These are phyloP conservation scores for Forficula auricularia DNA, from an alignment of 1,140 invertebrate species.

Conservation along the genomic window DNA sequence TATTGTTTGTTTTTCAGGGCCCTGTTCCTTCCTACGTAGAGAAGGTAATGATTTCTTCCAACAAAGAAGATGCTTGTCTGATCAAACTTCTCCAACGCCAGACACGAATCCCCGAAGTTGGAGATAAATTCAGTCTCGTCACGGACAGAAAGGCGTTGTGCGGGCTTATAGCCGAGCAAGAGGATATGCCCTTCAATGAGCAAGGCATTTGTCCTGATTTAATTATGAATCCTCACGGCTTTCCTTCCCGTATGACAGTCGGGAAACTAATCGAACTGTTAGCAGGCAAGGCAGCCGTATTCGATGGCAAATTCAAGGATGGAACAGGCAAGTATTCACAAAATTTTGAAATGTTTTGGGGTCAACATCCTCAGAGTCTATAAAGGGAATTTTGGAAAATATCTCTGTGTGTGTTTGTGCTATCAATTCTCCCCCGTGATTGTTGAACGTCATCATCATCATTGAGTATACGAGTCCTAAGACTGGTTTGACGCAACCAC, in stretches of 20 bases:
- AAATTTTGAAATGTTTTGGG: too few relatives aligned
- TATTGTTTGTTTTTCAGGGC: slow-evolving; percentile 68
- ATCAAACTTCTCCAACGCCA: slow-evolving; percentile 87
- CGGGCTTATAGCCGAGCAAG: slow-evolving; percentile 90
- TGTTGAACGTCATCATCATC: too few relatives aligned
- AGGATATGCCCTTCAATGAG: slow-evolving; percentile 97
- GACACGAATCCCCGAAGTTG: slow-evolving; percentile 86
- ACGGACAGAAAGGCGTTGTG: slow-evolving; percentile 97
- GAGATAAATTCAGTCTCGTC: slow-evolving; percentile 97
- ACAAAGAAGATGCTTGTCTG: slow-evolving; percentile 75
- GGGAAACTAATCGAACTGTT: slow-evolving; percentile 94
- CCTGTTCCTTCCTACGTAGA: slow-evolving; percentile 80
- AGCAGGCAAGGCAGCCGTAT: slow-evolving; percentile 82
- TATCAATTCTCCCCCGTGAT: too few relatives aligned
- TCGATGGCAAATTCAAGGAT: slow-evolving; percentile 91
- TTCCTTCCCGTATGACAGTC: slow-evolving; percentile 98
- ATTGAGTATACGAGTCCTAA: too few relatives aligned
- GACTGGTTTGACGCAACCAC: too few relatives aligned
- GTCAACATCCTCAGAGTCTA: too few relatives aligned
- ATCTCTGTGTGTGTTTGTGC: too few relatives aligned
- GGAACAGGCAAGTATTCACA: slow-evolving; percentile 42
- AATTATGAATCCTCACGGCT: slow-evolving; percentile 99
- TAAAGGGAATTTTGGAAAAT: too few relatives aligned
- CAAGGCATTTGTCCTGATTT: slow-evolving; percentile 92
- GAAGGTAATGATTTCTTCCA: slow-evolving; percentile 87